phyloP scores from a whole-genome alignment of 2,888 invertebrate species.

The Lasiommata megera region DNA sequence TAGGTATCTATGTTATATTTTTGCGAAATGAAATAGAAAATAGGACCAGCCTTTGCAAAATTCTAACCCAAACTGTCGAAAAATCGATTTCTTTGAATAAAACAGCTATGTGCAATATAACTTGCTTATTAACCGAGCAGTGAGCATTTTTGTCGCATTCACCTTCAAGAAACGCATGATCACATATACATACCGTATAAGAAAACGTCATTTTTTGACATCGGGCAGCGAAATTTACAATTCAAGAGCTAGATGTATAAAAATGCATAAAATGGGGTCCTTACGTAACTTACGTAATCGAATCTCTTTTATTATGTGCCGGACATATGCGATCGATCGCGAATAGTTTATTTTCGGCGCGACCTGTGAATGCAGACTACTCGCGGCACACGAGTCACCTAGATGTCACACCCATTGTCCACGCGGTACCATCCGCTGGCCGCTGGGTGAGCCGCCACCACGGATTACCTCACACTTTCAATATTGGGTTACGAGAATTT shows the following conservation, averaged over 20 bases:
- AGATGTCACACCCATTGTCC: conserved; percentile 80
- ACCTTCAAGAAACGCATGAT: too few species aligned
- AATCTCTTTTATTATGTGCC: conserved; percentile 20
- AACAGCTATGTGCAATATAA: too few species aligned
- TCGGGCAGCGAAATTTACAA: not conserved
- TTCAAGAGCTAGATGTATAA: conserved; percentile 11
- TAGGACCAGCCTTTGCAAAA: too few species aligned
- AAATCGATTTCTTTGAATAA: too few species aligned
- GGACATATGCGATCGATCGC: conserved; percentile 24
- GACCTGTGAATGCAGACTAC: conserved; percentile 62
- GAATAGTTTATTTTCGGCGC: conserved; percentile 42
- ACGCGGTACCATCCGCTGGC: conserved; percentile 55
- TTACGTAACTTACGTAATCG: conserved; percentile 23
- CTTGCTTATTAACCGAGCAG: too few species aligned
- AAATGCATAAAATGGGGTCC: conserved; percentile 11
- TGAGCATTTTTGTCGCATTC: too few species aligned
- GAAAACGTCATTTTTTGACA: too few species aligned
- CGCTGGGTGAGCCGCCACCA: conserved; percentile 72
- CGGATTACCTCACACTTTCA: conserved; percentile 78
- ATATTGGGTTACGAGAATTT: conserved; percentile 81
- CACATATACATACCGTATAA: too few species aligned
- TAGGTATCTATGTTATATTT: too few species aligned
- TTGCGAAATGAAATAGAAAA: too few species aligned
- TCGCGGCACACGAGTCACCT: conserved; percentile 77
- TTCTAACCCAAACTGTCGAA: too few species aligned